Conservation (phyloP, 2,113 vertebrate genomes). For the Scomber japonicus region DNA sequence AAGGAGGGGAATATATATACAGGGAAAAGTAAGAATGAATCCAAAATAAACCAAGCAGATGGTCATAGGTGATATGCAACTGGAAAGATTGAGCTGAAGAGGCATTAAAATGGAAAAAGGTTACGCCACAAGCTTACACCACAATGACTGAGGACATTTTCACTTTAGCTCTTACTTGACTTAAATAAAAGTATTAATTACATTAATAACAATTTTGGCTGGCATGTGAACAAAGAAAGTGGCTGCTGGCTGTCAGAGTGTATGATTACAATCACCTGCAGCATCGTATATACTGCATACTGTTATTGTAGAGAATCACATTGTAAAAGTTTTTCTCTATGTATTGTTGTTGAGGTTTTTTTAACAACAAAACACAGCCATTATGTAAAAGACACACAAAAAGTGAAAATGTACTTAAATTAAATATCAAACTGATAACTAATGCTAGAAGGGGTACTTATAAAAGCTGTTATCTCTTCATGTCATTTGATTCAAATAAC, state of each 20-base stretch:
- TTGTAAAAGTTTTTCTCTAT: not conserved
- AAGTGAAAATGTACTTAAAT: conserved; percentile 67
- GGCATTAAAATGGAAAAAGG: conserved; percentile 61
- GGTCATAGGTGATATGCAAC: conserved; percentile 68
- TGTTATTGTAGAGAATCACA: not conserved
- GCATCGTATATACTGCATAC: not conserved
- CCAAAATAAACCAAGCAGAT: conserved; percentile 75
- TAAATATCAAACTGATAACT: conserved; percentile 18
- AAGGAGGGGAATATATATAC: conserved; percentile 81
- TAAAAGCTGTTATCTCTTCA: not conserved
- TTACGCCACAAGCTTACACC: conserved; percentile 54
- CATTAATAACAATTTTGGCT: not conserved
- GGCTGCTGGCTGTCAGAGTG: not conserved
- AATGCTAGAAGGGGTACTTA: conserved; percentile 41
- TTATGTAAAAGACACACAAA: not conserved
- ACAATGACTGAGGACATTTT: conserved; percentile 57
- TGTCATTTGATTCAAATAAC: not conserved
- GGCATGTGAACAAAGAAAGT: not conserved
- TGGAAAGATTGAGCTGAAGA: conserved; percentile 74
- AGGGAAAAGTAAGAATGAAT: conserved; percentile 73
- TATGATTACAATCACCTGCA: not conserved
- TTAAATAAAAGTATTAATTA: not conserved
- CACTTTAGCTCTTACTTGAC: conserved; percentile 27
- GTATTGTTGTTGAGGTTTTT: no score
- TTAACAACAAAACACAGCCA: not conserved